Evolutionary conservation across 2,113 vertebrate species (phyloP).

Genomic region (Uropsilus gracilis): DNA sequence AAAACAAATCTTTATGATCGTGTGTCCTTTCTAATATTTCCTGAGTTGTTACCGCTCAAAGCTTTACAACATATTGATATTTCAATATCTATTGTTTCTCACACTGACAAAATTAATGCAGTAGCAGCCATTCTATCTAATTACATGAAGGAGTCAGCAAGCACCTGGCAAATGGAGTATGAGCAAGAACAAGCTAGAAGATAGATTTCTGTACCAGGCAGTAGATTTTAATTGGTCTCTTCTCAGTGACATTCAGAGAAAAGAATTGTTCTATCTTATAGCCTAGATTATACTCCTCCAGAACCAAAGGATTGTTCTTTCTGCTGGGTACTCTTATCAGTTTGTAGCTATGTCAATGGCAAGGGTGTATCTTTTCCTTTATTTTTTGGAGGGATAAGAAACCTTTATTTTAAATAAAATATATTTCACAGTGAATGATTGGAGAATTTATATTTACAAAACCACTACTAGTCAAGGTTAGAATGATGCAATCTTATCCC

Average conservation of each 20-base stretch:
- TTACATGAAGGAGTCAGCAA: neutral
- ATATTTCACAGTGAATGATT: neutral
- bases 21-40: neutral
- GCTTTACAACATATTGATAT: neutral
- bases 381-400: neutral
- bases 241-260: neutral
- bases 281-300: neutral
- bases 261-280: neutral
- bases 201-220: neutral
- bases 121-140: neutral
- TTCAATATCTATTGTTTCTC: neutral
- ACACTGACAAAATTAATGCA: neutral
- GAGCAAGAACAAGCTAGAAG: neutral
- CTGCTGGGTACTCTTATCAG: neutral
- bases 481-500: neutral
- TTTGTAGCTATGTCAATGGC: neutral
- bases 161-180: neutral
- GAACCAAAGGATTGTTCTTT: neutral
- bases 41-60: neutral
- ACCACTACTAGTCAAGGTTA: neutral
- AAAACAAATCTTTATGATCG: neutral
- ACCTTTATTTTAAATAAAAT: conserved; percentile 2
- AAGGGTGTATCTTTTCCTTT: neutral
- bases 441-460: neutral
- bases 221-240: neutral